A percentile compares a stretch with the other conserved stretches of the same genome.
phyloP scores from a whole-genome alignment of 2,797 vertebrate genomes.

The Ataeniobius toweri region DNA sequence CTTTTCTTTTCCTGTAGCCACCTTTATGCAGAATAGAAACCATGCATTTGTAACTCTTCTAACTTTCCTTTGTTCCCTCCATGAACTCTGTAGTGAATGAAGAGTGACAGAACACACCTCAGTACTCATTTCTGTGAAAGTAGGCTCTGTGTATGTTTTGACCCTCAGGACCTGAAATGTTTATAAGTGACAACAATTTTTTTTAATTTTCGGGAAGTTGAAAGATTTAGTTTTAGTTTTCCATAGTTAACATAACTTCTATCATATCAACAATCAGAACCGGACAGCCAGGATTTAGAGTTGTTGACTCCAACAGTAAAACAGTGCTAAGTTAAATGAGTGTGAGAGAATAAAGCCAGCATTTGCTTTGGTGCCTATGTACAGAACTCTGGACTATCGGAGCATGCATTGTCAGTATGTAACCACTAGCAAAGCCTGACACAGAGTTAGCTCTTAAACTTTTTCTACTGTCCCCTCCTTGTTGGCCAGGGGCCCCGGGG shows the following conservation, averaged over 20 bases:
- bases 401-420: constrained; percentile 49
- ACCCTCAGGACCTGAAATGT: background rate
- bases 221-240: background rate
- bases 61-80: background rate
- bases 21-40: background rate
- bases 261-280: background rate
- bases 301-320: background rate
- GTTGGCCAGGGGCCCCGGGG: constrained; percentile 23
- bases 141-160: background rate
- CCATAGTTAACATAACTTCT: background rate
- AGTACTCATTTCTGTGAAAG: background rate
- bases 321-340: background rate
- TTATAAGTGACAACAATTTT: background rate
- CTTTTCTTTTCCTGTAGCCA: background rate
- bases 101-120: background rate
- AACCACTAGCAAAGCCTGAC: constrained; percentile 66
- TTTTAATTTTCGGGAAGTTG: background rate
- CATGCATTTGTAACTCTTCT: background rate
- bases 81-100: background rate
- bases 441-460: constrained; percentile 59
- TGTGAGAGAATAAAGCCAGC: constrained; percentile 1
- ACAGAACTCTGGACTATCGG: constrained; percentile 41
- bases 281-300: background rate
- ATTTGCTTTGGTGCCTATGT: constrained; percentile 37
- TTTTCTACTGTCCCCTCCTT: constrained; percentile 30